Base-by-base conservation (phyloP, 2,888 invertebrate genomes). In the Parnassius glacialis region DNA sequence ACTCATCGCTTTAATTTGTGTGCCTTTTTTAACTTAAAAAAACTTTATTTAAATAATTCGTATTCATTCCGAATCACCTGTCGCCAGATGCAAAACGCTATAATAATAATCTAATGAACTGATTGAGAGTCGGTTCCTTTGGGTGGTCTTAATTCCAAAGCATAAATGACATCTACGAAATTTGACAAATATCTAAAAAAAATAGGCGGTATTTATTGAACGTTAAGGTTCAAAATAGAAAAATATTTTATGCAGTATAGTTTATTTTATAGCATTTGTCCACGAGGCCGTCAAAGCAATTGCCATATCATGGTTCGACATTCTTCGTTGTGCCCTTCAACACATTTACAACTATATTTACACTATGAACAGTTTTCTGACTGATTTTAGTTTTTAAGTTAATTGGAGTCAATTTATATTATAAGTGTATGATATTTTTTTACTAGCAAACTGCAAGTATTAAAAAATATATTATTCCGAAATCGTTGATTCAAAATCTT, bases 121-220 rank as follows among this genome's bases (percentile, higher is more conserved):
- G 69, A 80, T 83, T 84, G 79, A 80, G 74, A 45, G 59, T 70
- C 67, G 56, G 12, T 51, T 66, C 63, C 62, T 73, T 70, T 72
- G 80, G 78, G 80, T 80, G 81, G 82, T 84, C 82, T 72, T 73
- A 71, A 74, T 74, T 67, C 64, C 60, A 64, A 70, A 69, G 68
- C 70, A 68, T 67, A 69, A 68, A 71, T 68, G 65, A 70, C 65
- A 69, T 55, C 58, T 51, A 60, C 16, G 34, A 52, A 48, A 1
- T 47, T 50, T 45, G 56, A 61, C 11, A 12, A 11, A 50, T 3
- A 11, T 11, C 42, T 50, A 44, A 5, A 16, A 25, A 55, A 50
- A 16, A 11, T 51, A 13, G 52, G 52, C 47, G 3, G 41, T 61
- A 52, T 57, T 7, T 2, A 1, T 43, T 20, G 12, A 1, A 1